Percentiles rank a stretch among this genome's conserved stretches.
These are phyloP conservation scores for Hippocampus mohnikei DNA, from an alignment of 2,113 vertebrate species.

Conservation along the genomic window DNA sequence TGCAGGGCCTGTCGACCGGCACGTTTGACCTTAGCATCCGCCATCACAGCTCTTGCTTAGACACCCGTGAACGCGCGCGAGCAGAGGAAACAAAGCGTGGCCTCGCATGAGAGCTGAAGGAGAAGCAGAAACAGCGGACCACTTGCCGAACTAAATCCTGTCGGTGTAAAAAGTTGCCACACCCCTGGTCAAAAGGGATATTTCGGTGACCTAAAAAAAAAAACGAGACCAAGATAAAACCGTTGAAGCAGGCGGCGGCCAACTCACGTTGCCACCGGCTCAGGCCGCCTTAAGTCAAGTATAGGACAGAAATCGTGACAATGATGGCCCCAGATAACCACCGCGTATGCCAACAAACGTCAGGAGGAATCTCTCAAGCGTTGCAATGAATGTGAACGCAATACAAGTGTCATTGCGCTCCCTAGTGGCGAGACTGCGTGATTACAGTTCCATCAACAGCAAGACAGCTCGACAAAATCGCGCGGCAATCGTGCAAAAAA, in stretches of 20 bases:
- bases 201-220: neutral
- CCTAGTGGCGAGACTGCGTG: neutral
- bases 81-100: constrained; percentile 7
- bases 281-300: no score
- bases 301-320: no score
- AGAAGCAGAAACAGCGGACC: neutral
- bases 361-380: no score
- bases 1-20: constrained; percentile 22
- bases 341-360: no score
- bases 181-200: neutral
- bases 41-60: constrained; percentile 1
- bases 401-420: neutral
- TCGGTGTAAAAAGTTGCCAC: neutral
- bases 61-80: neutral
- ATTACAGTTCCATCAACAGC: neutral
- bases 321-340: no score
- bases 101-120: constrained; percentile 16
- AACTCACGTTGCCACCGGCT: no score
- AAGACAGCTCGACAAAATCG: neutral
- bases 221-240: no score
- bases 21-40: constrained; percentile 16
- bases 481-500: neutral
- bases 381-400: neutral
- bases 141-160: neutral
- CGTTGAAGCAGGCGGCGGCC: no score